phyloP scores from a whole-genome alignment of 1,140 invertebrate species.

The Marisa cornuarietis region DNA sequence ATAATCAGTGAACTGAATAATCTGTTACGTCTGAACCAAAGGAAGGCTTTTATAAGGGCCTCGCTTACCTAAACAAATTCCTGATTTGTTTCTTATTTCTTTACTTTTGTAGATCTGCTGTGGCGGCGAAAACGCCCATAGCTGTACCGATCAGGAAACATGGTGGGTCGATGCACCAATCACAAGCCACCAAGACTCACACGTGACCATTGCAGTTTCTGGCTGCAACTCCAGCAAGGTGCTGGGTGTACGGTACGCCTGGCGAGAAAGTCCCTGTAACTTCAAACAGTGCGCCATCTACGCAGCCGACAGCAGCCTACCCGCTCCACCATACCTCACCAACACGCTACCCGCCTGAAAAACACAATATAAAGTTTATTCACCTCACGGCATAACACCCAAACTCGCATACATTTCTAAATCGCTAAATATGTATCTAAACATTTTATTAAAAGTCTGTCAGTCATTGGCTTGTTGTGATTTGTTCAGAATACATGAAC shows the following conservation, averaged over 20 bases:
- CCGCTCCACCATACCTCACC: slow-evolving; percentile 45
- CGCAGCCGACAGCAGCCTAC: slow-evolving; percentile 38
- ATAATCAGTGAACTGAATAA: neutral
- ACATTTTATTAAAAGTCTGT: neutral
- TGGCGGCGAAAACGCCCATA: neutral
- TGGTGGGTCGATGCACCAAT: slow-evolving; percentile 47
- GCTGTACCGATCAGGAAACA: slow-evolving; percentile 20
- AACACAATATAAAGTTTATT: neutral
- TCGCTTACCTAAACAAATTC: too few species aligned
- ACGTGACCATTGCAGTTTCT: slow-evolving; percentile 35
- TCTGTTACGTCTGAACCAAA: too few species aligned
- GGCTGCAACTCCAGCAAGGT: slow-evolving; percentile 26
- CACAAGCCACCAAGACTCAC: slow-evolving; percentile 21
- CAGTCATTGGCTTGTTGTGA: neutral
- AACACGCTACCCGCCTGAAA: neutral
- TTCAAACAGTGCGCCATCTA: slow-evolving; percentile 57
- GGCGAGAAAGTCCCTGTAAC: slow-evolving; percentile 55
- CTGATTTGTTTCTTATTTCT: neutral
- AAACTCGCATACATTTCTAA: too few species aligned
- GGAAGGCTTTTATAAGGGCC: too few species aligned
- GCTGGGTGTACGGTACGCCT: slow-evolving; percentile 57
- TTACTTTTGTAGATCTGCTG: slow-evolving; percentile 2
- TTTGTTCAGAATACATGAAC: too few species aligned
- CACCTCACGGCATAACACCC: neutral
- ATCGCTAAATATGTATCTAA: neutral